phyloP scores from a whole-genome alignment of 92 coral and sea anemone species.

The Plumapathes pennacea region DNA sequence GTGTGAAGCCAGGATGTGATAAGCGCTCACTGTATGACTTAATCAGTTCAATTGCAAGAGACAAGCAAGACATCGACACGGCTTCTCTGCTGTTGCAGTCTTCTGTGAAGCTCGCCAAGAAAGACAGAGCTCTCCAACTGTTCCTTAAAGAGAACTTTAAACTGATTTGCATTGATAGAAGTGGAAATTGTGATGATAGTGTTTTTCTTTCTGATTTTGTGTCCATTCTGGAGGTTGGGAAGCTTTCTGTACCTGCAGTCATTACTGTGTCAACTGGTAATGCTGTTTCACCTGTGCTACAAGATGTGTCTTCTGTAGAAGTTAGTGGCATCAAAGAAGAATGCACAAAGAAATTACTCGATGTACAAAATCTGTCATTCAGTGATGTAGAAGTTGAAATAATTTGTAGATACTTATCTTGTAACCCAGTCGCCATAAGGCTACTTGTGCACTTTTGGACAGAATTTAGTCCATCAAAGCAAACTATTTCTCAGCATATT shows the following conservation, averaged over 20 bases:
- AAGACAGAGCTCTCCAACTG: slow-evolving; percentile 29
- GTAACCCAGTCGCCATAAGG: slow-evolving; percentile 55
- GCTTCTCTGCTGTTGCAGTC: slow-evolving; percentile 53
- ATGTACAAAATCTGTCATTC: no score
- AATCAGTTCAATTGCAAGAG: slow-evolving; percentile 57
- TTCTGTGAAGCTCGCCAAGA: slow-evolving; percentile 34
- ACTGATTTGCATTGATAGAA: slow-evolving; percentile 75
- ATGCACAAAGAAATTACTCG: no score
- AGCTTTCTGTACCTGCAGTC: background rate
- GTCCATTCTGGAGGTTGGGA: background rate
- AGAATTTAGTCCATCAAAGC: no score
- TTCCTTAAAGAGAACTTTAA: slow-evolving; percentile 52
- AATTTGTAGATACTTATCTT: no score
- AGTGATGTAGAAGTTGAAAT: no score
- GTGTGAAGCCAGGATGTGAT: slow-evolving; percentile 43
- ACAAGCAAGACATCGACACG: slow-evolving; percentile 49
- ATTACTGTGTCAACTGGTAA: no score
- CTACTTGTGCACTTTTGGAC: slow-evolving; percentile 38
- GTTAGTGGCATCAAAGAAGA: no score
- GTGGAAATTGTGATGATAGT: slow-evolving; percentile 42
- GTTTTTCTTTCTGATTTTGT: no score
- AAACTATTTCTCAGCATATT: no score
- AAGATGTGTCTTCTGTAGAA: no score
- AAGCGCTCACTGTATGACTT: slow-evolving; percentile 62
- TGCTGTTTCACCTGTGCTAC: no score